phyloP scores from a whole-genome alignment of 2,113 vertebrate genomes.

The Pardalotus punctatus region DNA sequence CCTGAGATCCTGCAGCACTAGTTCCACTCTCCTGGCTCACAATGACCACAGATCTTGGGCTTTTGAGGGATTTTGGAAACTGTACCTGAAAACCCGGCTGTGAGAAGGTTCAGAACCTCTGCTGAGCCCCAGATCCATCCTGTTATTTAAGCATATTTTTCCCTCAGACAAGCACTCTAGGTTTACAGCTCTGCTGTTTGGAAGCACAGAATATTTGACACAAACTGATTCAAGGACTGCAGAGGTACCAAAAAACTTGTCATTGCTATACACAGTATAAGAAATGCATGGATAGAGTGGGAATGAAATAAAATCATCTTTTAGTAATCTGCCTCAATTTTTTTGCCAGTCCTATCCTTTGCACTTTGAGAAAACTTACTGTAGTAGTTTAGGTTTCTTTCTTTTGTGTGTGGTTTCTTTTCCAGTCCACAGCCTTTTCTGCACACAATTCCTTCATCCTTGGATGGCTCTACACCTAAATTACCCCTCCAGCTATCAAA shows the following conservation, averaged over 20 bases:
- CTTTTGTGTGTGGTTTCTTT: background rate
- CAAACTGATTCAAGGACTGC: background rate
- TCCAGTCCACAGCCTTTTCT: accelerated
- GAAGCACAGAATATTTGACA: background rate
- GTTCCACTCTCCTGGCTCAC: background rate
- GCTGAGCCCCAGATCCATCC: background rate
- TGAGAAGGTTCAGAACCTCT: background rate
- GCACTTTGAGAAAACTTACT: background rate
- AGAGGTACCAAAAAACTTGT: background rate
- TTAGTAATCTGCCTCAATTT: background rate
- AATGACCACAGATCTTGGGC: background rate
- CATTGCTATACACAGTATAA: background rate
- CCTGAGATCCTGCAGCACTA: background rate
- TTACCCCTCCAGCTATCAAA: background rate
- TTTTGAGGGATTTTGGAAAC: background rate
- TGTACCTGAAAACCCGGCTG: background rate
- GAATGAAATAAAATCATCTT: background rate
- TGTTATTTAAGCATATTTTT: background rate
- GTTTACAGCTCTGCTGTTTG: background rate
- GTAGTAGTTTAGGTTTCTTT: background rate
- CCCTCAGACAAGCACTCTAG: background rate
- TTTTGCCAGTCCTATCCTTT: background rate
- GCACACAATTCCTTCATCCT: background rate
- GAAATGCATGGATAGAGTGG: background rate
- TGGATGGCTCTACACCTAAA: background rate